Evolutionary conservation across 2,888 invertebrate genomes (phyloP), one percentile per base, ranked within the genome.

Genomic region (Falcaria lacertinaria): DNA sequence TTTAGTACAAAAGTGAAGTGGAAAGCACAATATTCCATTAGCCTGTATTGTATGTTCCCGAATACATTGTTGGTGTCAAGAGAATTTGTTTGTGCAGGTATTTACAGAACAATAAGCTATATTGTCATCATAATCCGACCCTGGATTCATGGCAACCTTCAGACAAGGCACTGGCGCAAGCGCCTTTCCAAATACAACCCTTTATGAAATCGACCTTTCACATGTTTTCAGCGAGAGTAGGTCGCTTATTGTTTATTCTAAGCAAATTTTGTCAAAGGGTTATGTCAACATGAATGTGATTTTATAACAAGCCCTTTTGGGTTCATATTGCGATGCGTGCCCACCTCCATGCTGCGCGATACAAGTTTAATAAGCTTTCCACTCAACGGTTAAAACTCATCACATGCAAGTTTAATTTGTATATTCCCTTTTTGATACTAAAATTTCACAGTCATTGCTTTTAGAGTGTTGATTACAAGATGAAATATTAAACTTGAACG

Each of bases 191-290:
- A 34, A 34, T 34, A 16, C 16, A 35, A n/a, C 17, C 17, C 8
- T 19, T 35, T 13, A n/a, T n/a, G 17, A n/a, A 28, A 11, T 11
- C 7, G 28, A 28, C 15, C 15, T 34, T 15, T 34, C 19, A 14
- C 22, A 15, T 37, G 15, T 37, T 37, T 11, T 13, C 14, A 8
- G 15, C 14, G 36, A 3, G 22, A 15, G 33, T 32, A 35, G 14
- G 19, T 22, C 43, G 16, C 19, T 35, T 34, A 44, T 45, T 54
- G 40, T 48, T 42, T 48, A 44, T 45, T 47, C 42, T 33, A 35
- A 34, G 44, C 16, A 33, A 47, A 42, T 52, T 42, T 47, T 39
- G 41, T 44, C 48, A 45, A 46, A 45, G 43, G 41, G 41, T 34
- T 47, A 40, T 47, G 45, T 48, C 25, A 40, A 41, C 44, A 44